Base-by-base conservation (phyloP, 2,888 invertebrate genomes). In the Willowsia nigromaculata region DNA sequence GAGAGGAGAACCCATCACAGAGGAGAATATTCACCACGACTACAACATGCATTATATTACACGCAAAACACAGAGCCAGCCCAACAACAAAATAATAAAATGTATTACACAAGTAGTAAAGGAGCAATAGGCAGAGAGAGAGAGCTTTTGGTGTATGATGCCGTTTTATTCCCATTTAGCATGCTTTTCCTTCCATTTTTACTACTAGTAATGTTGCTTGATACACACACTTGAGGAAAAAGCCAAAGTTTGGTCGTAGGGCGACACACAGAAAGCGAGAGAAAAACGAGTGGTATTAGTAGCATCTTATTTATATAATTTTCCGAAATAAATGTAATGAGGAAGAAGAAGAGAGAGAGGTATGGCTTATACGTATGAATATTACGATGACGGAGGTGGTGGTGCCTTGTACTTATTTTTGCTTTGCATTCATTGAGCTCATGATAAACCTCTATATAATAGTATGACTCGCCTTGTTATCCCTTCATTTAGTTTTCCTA, bases 291-390 rank as follows among this genome's bases (percentile, higher is more conserved):
- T 62, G 30, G 15, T 62, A 13, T 27, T 62, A 62, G 62, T 68
- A 37, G 1, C 68, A 68, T 68, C 68, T n/a, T 65, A 65, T 65
- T 65, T 65, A 30, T 68, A 18, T 68, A 68, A 68, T 68, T 33
- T 68, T 9, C 37, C 13, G 37, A 68, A 68, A 68, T 68, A 65
- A 65, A 65, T 33, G 68, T 68, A 68, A 68, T 68, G 37, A 37
- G 68, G 37, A 37, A 68, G 37, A 37, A 68, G 37, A 5, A 68
- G 68, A 68, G 27, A 11, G 18, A 18, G 30, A 65, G 62, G 30
- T 30, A 62, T 13, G 30, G 1, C 2, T 62, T 4, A 30, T 43
- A 53, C 18, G 53, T 7, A 18, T 50, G 5, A n/a, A n/a, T 11
- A 4, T 4, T 11, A 50, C 18, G 53, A 3, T 18, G 53, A 22